Evolutionary conservation across 2,888 invertebrate genomes (phyloP).

Genomic region (Diaperis boleti): DNA sequence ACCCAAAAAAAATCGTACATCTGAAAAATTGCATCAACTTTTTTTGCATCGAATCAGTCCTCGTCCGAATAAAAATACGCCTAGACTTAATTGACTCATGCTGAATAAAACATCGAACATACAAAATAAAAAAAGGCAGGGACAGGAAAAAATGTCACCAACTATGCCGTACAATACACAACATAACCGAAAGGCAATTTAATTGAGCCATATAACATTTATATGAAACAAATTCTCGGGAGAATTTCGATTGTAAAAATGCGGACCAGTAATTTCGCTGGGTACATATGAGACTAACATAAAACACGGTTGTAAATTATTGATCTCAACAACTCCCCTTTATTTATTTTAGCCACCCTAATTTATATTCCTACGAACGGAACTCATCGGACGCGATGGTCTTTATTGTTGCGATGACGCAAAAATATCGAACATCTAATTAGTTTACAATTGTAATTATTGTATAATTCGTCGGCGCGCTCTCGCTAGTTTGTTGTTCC

Average conservation of each 20-base stretch:
- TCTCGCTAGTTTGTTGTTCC: neutral
- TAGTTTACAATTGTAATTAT: slow-evolving; percentile 16
- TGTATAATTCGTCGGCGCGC: too few species aligned
- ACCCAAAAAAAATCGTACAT: slow-evolving; percentile 28
- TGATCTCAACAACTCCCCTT: slow-evolving; percentile 64
- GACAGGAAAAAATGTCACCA: slow-evolving; percentile 52
- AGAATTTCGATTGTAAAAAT: slow-evolving; percentile 63
- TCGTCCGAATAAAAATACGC: slow-evolving; percentile 45
- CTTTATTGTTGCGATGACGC: slow-evolving; percentile 56
- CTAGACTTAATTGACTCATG: slow-evolving; percentile 49
- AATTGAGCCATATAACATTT: slow-evolving; percentile 63
- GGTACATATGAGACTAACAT: slow-evolving; percentile 61
- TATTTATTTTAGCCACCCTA: slow-evolving; percentile 66
- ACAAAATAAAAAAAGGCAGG: slow-evolving; percentile 45
- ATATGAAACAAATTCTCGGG: slow-evolving; percentile 62
- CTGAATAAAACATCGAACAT: slow-evolving; percentile 49
- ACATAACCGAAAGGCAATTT: slow-evolving; percentile 57
- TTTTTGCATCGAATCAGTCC: slow-evolving; percentile 29
- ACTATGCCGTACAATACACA: slow-evolving; percentile 49
- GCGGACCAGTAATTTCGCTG: slow-evolving; percentile 62
- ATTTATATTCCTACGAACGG: slow-evolving; percentile 59
- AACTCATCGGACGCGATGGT: slow-evolving; percentile 49
- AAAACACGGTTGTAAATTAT: slow-evolving; percentile 65
- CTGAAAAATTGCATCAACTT: slow-evolving; percentile 38
- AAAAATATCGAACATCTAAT: slow-evolving; percentile 29